Conservation (phyloP, 2,797 vertebrate genomes). For the Odontamblyopus lacepedii region DNA sequence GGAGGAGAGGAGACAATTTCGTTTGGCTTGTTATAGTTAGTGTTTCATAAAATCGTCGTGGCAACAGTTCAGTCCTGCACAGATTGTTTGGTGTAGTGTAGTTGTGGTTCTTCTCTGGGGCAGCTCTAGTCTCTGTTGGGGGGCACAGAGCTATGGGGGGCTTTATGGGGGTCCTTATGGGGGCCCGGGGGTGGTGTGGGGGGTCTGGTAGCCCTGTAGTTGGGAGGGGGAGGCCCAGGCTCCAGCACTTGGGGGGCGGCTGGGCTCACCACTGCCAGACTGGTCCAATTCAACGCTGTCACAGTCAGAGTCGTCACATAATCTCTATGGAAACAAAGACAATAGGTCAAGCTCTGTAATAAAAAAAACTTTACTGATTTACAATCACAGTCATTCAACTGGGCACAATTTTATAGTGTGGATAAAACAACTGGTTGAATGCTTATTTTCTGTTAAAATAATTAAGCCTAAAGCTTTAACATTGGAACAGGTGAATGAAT, state of each 20-base stretch:
- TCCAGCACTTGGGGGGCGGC: constrained; percentile 78
- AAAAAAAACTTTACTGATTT: background rate
- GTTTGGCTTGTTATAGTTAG: constrained; percentile 63
- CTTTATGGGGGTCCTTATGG: constrained; percentile 56
- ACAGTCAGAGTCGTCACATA: constrained; percentile 89
- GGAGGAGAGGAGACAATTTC: constrained; percentile 60
- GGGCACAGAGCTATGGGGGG: constrained; percentile 59
- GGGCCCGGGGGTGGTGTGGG: constrained; percentile 37
- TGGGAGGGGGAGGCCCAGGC: constrained; percentile 72
- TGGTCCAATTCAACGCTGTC: constrained; percentile 89
- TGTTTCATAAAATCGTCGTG: constrained; percentile 56
- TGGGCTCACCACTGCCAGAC: constrained; percentile 81
- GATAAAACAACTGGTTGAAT: too few relatives aligned
- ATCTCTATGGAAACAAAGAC: constrained; percentile 49
- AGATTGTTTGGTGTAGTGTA: constrained; percentile 44
- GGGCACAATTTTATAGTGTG: too few relatives aligned
- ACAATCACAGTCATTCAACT: background rate
- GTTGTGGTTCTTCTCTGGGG: constrained; percentile 46
- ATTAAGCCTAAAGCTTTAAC: too few relatives aligned
- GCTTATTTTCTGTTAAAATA: too few relatives aligned
- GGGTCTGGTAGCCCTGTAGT: constrained; percentile 57
- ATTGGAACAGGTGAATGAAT: too few relatives aligned
- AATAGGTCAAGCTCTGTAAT: constrained; percentile 54
- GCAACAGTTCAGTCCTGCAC: constrained; percentile 69
- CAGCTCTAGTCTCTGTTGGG: constrained; percentile 47